A percentile compares a stretch with the other conserved stretches of the same genome.
These are phyloP conservation scores for Lithobates sylvaticus DNA, from an alignment of 2,797 vertebrate species.

Conservation along the genomic window DNA sequence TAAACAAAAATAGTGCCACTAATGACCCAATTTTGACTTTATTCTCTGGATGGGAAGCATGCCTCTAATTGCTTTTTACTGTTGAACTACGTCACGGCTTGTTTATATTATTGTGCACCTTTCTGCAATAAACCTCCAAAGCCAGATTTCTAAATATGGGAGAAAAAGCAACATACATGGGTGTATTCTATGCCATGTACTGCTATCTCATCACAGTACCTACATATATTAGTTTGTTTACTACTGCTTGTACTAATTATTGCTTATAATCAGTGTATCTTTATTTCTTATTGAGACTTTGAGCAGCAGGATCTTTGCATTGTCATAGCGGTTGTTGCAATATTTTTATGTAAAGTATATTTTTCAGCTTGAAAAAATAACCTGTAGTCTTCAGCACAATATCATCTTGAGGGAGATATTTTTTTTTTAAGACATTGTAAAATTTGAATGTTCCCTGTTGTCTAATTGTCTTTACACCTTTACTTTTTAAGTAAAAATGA, in stretches of 20 bases:
- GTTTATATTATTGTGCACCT: background rate
- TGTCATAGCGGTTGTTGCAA: background rate
- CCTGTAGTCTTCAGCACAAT: background rate
- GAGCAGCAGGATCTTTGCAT: background rate
- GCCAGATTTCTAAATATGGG: background rate
- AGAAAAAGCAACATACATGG: background rate
- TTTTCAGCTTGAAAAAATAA: background rate
- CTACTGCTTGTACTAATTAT: background rate
- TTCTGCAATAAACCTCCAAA: background rate
- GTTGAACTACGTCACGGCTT: background rate
- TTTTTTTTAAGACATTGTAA: background rate
- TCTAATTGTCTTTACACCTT: background rate
- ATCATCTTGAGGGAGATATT: background rate
- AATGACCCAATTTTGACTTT: no score
- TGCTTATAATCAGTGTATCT: background rate
- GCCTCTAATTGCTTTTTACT: no score
- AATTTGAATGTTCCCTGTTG: background rate
- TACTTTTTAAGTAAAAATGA: background rate
- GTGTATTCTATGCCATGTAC: background rate
- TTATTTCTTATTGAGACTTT: background rate
- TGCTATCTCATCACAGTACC: background rate
- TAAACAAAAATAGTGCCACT: no score
- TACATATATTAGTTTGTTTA: background rate
- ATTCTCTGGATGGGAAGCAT: no score
- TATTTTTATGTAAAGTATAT: background rate